Percentiles rank a stretch among this genome's conserved stretches.
These are phyloP conservation scores for Acanthurus tractus DNA, from an alignment of 2,797 vertebrate species.

Conservation along the genomic window DNA sequence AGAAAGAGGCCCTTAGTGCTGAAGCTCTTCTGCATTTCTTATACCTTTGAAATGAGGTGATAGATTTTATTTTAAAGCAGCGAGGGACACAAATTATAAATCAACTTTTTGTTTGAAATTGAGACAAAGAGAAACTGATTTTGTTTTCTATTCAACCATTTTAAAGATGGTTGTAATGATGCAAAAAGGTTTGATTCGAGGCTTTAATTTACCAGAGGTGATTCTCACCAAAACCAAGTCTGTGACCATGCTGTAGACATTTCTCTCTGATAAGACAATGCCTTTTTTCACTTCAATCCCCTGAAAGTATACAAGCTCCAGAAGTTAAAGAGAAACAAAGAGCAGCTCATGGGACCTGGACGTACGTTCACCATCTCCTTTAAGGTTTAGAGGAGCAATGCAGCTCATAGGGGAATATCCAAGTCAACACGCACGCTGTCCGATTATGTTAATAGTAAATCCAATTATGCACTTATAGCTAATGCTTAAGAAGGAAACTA, in stretches of 20 bases:
- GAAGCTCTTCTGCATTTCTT: constrained; percentile 28
- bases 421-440: constrained; percentile 82
- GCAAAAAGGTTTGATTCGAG: constrained; percentile 10
- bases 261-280: constrained; percentile 27
- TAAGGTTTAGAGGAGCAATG: constrained; percentile 74
- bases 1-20: neutral
- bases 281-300: constrained; percentile 28
- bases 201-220: constrained; percentile 1
- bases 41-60: constrained; percentile 24
- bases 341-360: constrained; percentile 67
- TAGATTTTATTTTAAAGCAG: constrained; percentile 27
- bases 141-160: neutral
- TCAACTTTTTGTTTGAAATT: neutral
- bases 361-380: constrained; percentile 60
- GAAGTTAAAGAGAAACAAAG: constrained; percentile 63
- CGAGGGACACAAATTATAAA: constrained; percentile 16
- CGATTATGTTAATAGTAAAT: constrained; percentile 88
- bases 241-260: constrained; percentile 31
- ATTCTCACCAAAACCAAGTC: constrained; percentile 17
- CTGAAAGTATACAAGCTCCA: constrained; percentile 29
- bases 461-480: constrained; percentile 86
- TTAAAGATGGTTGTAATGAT: neutral
- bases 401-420: constrained; percentile 78
- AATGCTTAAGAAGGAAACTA: constrained; percentile 80
- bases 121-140: neutral